Evolutionary conservation across 1,140 invertebrate species (phyloP).

Genomic region (Batillaria attramentaria): DNA sequence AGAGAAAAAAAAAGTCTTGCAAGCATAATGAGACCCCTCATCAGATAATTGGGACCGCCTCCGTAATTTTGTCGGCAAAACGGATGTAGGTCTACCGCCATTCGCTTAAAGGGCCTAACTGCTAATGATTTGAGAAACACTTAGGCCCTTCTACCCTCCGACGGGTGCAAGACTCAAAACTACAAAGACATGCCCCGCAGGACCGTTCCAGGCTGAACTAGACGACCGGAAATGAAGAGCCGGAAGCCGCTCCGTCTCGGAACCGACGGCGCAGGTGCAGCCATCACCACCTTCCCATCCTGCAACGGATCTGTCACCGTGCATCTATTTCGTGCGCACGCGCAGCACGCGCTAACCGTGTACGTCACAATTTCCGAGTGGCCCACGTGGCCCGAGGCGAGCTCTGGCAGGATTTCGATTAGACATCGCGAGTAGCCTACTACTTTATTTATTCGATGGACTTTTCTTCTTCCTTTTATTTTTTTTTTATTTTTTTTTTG

Average conservation of each 20-base stretch:
- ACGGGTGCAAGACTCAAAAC: background rate
- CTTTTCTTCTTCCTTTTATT: no score
- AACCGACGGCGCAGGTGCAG: constrained; percentile 22
- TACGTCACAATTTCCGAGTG: no score
- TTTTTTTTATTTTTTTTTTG: no score
- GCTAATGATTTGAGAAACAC: background rate
- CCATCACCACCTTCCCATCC: background rate
- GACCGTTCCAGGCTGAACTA: constrained; percentile 6
- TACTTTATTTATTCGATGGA: no score
- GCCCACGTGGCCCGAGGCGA: no score
- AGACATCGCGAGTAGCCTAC: no score
- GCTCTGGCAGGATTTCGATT: no score
- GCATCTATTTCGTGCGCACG: constrained; percentile 23
- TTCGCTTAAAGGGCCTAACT: no score
- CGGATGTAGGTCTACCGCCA: no score
- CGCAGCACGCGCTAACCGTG: no score
- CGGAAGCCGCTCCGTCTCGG: constrained; percentile 7
- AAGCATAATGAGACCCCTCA: no score
- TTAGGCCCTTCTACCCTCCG: background rate
- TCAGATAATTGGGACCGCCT: background rate
- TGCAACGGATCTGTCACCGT: constrained; percentile 23
- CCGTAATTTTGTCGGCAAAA: background rate
- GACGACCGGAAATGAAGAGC: constrained; percentile 20
- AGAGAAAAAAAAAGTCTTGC: no score
- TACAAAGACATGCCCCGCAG: background rate